Percentiles rank a stretch among this genome's conserved stretches.
These are phyloP conservation scores for Propsilocerus akamusi DNA, from an alignment of 1,140 invertebrate species.

Conservation along the genomic window DNA sequence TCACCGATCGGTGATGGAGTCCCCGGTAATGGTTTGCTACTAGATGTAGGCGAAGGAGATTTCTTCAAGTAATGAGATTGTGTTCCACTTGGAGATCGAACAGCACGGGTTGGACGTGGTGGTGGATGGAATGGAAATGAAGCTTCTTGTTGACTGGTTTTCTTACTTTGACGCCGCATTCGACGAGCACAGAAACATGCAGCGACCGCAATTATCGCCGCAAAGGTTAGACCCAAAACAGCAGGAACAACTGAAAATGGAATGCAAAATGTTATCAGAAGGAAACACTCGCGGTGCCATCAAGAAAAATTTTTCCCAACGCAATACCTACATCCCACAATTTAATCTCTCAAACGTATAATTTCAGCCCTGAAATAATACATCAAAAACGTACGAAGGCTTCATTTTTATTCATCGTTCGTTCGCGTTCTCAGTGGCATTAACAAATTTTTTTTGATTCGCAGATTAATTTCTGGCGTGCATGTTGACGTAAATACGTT, in stretches of 20 bases:
- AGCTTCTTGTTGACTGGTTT: conserved; percentile 17
- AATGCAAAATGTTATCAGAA: too few species aligned
- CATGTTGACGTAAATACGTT: too few species aligned
- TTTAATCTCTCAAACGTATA: too few species aligned
- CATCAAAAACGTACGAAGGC: too few species aligned
- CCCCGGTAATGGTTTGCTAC: conserved; percentile 17
- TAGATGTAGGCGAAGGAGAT: conserved; percentile 65
- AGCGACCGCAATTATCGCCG: conserved; percentile 18
- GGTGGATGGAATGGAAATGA: conserved; percentile 35
- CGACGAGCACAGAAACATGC: conserved; percentile 21
- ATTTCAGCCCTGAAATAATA: too few species aligned
- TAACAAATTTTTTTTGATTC: too few species aligned
- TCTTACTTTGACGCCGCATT: conserved; percentile 20
- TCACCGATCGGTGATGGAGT: conserved; percentile 26
- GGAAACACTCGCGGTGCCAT: too few species aligned
- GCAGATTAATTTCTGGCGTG: too few species aligned
- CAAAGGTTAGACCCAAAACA: conserved; percentile 18
- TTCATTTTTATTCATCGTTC: too few species aligned
- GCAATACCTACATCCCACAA: too few species aligned
- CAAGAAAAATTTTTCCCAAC: too few species aligned
- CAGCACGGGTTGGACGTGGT: conserved; percentile 30
- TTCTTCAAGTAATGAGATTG: conserved; percentile 69
- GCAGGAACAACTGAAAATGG: conserved; percentile 20
- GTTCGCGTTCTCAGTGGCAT: too few species aligned
- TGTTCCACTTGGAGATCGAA: conserved; percentile 35